phyloP scores from a whole-genome alignment of 1,140 invertebrate genomes.

The Diorhabda carinulata region DNA sequence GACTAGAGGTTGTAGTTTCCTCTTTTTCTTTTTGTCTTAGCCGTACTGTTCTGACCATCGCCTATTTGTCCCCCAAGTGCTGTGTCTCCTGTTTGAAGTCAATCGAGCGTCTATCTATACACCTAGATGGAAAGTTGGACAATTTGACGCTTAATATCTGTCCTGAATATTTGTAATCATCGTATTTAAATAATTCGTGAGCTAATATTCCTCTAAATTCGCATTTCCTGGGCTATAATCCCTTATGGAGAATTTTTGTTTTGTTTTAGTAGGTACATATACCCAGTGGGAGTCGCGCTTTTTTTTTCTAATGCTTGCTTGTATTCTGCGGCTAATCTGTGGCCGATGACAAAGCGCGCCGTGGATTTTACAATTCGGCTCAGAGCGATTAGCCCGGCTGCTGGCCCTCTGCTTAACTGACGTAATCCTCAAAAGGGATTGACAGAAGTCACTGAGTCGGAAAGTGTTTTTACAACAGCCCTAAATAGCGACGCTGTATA shows the following conservation, averaged over 20 bases:
- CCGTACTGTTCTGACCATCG: no score
- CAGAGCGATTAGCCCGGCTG: conserved; percentile 11
- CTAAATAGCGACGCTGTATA: conserved; percentile 10
- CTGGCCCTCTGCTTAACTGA: conserved; percentile 13
- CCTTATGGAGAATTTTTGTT: conserved; percentile 16
- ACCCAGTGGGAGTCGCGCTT: conserved; percentile 21
- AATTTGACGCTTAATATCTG: no score
- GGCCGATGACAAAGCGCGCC: conserved; percentile 13
- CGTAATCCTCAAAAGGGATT: conserved; percentile 21
- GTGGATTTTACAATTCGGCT: background rate
- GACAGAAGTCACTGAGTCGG: conserved; percentile 19
- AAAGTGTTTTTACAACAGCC: conserved; percentile 17
- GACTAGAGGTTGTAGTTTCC: no score
- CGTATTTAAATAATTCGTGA: no score
- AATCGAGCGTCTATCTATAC: no score
- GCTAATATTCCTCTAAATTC: no score
- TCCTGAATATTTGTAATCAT: no score
- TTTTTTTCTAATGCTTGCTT: conserved; percentile 13
- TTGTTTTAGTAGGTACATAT: conserved; percentile 21
- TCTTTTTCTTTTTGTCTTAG: no score
- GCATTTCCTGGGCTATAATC: conserved; percentile 4
- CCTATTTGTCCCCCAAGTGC: no score
- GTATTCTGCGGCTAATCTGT: conserved; percentile 14
- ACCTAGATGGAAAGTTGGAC: no score
- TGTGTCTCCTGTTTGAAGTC: no score